Conservation (phyloP, 2,113 vertebrate genomes). For the Pagrus major region DNA sequence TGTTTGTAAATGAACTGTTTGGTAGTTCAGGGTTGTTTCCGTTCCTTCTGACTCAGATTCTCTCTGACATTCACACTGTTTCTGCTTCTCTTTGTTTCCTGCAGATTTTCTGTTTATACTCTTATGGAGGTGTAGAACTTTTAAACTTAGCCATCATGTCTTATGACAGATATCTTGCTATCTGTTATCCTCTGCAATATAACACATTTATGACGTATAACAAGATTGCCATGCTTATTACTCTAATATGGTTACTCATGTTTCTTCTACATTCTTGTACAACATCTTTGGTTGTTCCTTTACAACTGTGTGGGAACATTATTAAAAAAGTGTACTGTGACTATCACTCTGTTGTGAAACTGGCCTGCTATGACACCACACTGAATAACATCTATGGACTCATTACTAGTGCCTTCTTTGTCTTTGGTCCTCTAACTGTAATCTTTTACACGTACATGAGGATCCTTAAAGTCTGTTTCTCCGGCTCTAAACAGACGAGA, state of each 20-base stretch:
- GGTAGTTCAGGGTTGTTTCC: too few relatives aligned
- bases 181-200: constrained; percentile 59
- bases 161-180: constrained; percentile 60
- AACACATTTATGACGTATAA: background rate
- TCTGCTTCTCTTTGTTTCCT: constrained; percentile 71
- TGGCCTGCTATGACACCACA: constrained; percentile 70
- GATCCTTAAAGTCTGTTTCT: too few relatives aligned
- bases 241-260: constrained; percentile 46
- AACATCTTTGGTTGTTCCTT: constrained; percentile 8
- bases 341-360: constrained; percentile 65
- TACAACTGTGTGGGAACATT: constrained; percentile 64
- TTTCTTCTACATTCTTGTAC: background rate
- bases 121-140: constrained; percentile 58
- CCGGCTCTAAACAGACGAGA: too few relatives aligned
- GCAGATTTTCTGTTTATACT: constrained; percentile 74
- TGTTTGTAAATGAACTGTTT: too few relatives aligned
- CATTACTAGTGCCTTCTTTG: too few relatives aligned
- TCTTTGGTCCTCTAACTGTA: too few relatives aligned
- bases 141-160: constrained; percentile 62
- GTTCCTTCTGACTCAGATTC: too few relatives aligned
- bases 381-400: too few relatives aligned
- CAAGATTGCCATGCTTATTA: background rate
- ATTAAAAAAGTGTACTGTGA: constrained; percentile 71
- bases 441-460: too few relatives aligned
- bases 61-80: too few relatives aligned